Evolutionary conservation across 2,888 invertebrate species (phyloP).

Genomic region (Pycnomerus fuliginosus): DNA sequence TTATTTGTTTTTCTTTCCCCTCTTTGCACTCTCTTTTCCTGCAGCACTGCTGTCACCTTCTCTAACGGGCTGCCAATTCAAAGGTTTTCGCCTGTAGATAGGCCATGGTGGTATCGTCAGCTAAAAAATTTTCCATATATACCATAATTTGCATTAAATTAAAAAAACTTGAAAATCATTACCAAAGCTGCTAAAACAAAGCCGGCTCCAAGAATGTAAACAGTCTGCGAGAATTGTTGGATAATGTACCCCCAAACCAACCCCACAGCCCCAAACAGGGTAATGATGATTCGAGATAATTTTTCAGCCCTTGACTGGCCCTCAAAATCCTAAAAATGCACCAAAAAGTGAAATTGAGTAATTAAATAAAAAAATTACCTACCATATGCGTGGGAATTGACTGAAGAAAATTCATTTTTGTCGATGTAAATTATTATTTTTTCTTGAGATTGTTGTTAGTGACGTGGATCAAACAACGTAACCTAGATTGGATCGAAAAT

Average conservation of each 20-base stretch:
- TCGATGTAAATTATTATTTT: neutral
- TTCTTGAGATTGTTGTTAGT: neutral
- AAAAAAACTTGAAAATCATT: conserved; percentile 44
- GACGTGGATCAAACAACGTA: conserved; percentile 3
- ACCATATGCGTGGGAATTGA: conserved; percentile 54
- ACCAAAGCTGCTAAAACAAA: conserved; percentile 83
- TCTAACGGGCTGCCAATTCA: conserved; percentile 80
- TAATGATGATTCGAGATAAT: conserved; percentile 84
- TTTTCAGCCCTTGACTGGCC: conserved; percentile 90
- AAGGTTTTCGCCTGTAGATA: conserved; percentile 83
- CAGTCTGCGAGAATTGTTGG: conserved; percentile 94
- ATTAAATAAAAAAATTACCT: conserved; percentile 21
- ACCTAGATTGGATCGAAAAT: too few relatives aligned
- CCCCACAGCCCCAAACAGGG: conserved; percentile 87
- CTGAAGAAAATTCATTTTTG: conserved; percentile 46
- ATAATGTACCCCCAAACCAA: conserved; percentile 90
- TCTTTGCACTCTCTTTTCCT: too few relatives aligned
- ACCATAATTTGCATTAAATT: conserved; percentile 54
- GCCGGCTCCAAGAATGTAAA: conserved; percentile 89
- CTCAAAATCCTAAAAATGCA: conserved; percentile 72
- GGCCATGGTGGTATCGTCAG: conserved; percentile 96
- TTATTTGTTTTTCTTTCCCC: too few relatives aligned
- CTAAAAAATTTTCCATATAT: conserved; percentile 47
- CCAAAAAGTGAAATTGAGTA: conserved; percentile 15
- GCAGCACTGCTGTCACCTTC: conserved; percentile 47